Conservation (phyloP, 2,113 vertebrate species). For the Redunca redunca region DNA sequence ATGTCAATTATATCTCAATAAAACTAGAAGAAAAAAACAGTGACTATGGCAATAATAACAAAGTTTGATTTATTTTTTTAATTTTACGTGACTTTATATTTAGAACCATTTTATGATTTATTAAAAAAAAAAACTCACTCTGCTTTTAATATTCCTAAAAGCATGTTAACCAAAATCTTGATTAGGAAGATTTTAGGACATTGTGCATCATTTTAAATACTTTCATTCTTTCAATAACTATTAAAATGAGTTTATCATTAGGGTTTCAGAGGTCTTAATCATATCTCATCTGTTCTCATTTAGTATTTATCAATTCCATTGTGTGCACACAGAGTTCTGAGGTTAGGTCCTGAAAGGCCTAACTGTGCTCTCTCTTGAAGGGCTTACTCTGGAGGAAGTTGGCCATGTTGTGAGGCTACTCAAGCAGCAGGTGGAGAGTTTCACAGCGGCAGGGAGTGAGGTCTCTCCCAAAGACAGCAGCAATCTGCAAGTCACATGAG, state of each 20-base stretch:
- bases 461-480: not conserved
- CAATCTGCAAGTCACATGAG: not conserved
- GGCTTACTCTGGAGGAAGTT: not conserved
- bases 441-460: not conserved
- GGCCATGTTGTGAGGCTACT: not conserved
- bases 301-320: slow-evolving; percentile 32
- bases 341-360: not conserved
- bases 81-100: slow-evolving; percentile 71
- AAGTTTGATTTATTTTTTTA: slow-evolving; percentile 16
- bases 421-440: not conserved
- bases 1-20: not conserved
- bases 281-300: slow-evolving; percentile 43
- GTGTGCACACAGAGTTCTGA: slow-evolving; percentile 45
- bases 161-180: slow-evolving; percentile 66
- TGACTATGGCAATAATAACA: not conserved
- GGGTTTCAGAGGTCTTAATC: slow-evolving; percentile 46
- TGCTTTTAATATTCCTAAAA: slow-evolving; percentile 65
- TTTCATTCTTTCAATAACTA: slow-evolving; percentile 55
- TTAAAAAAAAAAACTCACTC: not conserved
- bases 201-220: slow-evolving; percentile 63
- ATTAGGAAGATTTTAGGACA: slow-evolving; percentile 69
- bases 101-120: slow-evolving; percentile 58
- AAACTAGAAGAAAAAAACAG: not conserved
- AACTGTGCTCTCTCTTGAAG: not conserved
- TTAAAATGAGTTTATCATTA: slow-evolving; percentile 64